Evolutionary conservation across 1,140 invertebrate genomes (phyloP), one percentile per base, ranked within the genome.

Genomic region (Hyles euphorbiae): DNA sequence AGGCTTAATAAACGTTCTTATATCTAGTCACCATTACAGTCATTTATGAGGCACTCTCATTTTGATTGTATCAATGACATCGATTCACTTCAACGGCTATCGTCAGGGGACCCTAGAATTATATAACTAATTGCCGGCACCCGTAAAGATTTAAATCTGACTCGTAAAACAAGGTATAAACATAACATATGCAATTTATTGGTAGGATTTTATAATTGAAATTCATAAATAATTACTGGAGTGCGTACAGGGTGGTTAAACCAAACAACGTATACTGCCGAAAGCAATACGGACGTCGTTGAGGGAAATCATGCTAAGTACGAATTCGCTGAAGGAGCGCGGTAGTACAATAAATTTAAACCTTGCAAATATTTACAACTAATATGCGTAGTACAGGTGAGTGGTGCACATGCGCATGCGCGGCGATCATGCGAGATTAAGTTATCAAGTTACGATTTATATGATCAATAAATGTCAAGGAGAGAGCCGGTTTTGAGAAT

Each of bases 401-500:
- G 44, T 54, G 43, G 40, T 58, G 51, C 61, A 59, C 51, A 49
- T 63, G 61, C 50, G 43, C 48, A 49, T 52, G 51, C 5, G 47
- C 49, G 12, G 50, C 43, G 58, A 65, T 72, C 61, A 66, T 57
- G 57, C 51, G 53, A 68, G 58, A 76, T 76, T 72, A 76, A 73
- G 73, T 72, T 72, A 72, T 76, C 70, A 76, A 68, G 60, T 59
- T 64, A 68, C 57, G 53, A 68, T 75, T 70, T 72, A 70, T 70
- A 61, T 56, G 48, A 51, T 60, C 65, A 67, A 72, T 75, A 72
- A 72, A 67, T 61, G 66, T 68, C 66, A 74, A 50, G 56, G 32
- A 9, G 53, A 45, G 34, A 54, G 50, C 52, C 36, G 53, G 36
- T 47, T 57, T 58, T 58, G 52, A 57, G 58, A 40, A 40, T 40